phyloP scores from a whole-genome alignment of 2,113 vertebrate genomes.

The Corythoichthys haematopterus region DNA sequence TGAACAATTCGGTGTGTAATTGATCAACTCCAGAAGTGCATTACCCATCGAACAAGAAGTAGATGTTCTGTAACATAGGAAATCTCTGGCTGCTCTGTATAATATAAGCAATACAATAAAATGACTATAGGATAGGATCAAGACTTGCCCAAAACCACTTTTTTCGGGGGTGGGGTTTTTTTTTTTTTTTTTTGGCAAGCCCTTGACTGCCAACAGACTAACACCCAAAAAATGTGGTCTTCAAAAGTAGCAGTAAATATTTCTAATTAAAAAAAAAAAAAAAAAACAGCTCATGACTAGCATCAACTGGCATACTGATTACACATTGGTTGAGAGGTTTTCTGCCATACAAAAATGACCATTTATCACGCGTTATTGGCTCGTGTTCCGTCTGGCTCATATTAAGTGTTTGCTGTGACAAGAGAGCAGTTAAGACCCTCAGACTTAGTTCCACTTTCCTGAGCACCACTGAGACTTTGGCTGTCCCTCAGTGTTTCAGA shows the following conservation, averaged over 20 bases:
- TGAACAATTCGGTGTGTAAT: no score
- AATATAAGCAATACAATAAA: no score
- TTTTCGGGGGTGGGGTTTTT: no score
- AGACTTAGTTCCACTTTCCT: conserved; percentile 58
- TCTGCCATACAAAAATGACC: neutral
- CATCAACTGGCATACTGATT: neutral
- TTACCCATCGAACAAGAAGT: no score
- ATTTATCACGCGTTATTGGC: conserved; percentile 10
- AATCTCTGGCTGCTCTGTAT: no score
- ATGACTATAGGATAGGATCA: no score
- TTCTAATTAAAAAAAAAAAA: neutral
- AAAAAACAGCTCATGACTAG: neutral
- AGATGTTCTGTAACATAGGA: no score
- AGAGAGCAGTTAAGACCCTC: conserved; percentile 34
- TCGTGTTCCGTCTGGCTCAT: conserved; percentile 19
- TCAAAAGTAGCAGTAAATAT: neutral
- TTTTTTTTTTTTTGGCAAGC: no score
- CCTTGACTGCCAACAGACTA: no score
- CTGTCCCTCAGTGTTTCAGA: conserved; percentile 54
- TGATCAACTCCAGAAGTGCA: no score
- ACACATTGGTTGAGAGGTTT: neutral
- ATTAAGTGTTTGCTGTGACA: conserved; percentile 25
- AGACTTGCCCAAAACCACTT: no score
- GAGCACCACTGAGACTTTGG: conserved; percentile 54
- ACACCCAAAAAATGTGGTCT: no score